Percentiles rank a stretch among this genome's conserved stretches.
Evolutionary conservation across 2,797 vertebrate species (phyloP).

Genomic region (Cynopterus sphinx): DNA sequence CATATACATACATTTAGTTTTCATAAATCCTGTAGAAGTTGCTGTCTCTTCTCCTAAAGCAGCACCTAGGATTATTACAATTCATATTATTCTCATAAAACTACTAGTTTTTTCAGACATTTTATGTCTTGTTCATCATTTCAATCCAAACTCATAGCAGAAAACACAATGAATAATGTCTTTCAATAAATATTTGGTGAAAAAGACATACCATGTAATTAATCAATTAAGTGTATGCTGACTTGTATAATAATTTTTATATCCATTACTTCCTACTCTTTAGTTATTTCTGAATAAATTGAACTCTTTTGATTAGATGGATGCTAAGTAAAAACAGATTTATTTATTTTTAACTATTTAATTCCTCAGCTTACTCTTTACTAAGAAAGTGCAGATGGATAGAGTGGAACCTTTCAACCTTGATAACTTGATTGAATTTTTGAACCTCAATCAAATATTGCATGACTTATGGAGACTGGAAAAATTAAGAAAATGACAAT

Average conservation of each 20-base stretch:
- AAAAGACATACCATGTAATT: not conserved
- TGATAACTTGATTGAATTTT: not conserved
- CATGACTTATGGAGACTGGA: not conserved
- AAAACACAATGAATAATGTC: not conserved
- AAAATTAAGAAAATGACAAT: not conserved
- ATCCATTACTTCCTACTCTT: not conserved
- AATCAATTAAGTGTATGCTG: not conserved
- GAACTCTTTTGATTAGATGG: not conserved
- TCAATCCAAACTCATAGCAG: not conserved
- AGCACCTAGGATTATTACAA: not conserved
- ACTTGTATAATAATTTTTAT: not conserved
- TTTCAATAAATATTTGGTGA: not conserved
- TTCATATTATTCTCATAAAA: not conserved
- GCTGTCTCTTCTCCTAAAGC: fast-evolving
- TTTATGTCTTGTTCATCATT: not conserved
- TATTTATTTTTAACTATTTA: not conserved
- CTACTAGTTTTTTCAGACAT: not conserved
- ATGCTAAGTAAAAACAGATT: not conserved
- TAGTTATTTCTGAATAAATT: not conserved
- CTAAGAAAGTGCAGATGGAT: not conserved
- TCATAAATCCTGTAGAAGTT: not conserved
- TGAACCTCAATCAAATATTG: not conserved
- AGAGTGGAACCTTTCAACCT: not conserved
- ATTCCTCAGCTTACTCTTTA: not conserved
- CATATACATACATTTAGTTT: not conserved